These are phyloP conservation scores for Periophthalmodon schlosseri DNA, from an alignment of 2,113 vertebrate genomes.

Conservation along the genomic window DNA sequence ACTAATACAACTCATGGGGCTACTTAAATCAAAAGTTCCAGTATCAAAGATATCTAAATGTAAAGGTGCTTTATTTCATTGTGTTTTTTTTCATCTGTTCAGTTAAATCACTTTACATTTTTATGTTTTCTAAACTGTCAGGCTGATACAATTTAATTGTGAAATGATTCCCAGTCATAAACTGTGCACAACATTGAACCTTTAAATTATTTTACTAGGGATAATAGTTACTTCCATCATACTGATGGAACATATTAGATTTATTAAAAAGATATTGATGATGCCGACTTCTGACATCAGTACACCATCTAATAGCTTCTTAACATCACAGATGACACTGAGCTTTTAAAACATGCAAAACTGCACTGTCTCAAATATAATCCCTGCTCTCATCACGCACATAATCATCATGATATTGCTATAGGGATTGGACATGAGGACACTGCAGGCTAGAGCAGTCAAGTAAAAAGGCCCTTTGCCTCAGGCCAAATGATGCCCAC, in stretches of 20 bases:
- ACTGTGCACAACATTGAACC: too few species aligned
- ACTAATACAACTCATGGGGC: too few species aligned
- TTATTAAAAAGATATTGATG: not conserved
- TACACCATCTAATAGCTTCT: not conserved
- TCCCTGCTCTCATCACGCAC: constrained; percentile 46
- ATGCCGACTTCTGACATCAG: not conserved
- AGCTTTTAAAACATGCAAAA: constrained; percentile 20
- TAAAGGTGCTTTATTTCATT: too few species aligned
- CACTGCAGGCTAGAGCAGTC: not conserved
- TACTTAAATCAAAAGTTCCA: too few species aligned
- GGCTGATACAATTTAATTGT: too few species aligned
- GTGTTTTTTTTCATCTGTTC: not conserved
- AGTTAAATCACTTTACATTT: not conserved
- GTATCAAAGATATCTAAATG: too few species aligned
- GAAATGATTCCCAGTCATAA: too few species aligned
- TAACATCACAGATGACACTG: constrained; percentile 6
- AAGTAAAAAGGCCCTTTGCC: constrained; percentile 41
- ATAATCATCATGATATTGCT: constrained; percentile 55
- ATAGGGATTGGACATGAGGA: constrained; percentile 24
- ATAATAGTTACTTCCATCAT: too few species aligned
- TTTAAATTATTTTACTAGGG: too few species aligned
- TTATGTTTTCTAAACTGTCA: too few species aligned
- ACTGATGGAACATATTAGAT: too few species aligned
- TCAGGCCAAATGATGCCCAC: constrained; percentile 61
- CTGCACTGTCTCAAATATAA: constrained; percentile 22